phyloP scores from a whole-genome alignment of 2,113 vertebrate species.

The Vulpes lagopus region DNA sequence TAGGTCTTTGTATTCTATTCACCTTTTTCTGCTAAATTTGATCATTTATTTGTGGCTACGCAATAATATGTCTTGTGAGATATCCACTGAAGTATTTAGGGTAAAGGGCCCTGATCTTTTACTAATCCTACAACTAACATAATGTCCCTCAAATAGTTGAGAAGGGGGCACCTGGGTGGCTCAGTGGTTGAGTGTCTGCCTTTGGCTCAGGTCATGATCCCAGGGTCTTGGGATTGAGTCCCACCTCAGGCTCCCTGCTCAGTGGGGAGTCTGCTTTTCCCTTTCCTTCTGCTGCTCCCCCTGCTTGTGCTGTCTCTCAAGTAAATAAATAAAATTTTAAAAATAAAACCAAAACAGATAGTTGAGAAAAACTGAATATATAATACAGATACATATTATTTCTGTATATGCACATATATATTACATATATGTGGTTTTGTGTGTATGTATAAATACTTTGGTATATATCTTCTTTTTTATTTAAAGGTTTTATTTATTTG shows the following conservation, averaged over 20 bases:
- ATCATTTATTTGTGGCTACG: background rate
- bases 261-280: too few species aligned
- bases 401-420: background rate
- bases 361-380: background rate
- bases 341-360: too few species aligned
- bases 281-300: too few species aligned
- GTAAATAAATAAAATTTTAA: too few species aligned
- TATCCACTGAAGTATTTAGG: background rate
- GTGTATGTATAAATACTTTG: background rate
- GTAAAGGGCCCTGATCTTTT: background rate
- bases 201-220: too few species aligned
- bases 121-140: background rate
- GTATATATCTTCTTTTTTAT: background rate
- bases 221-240: too few species aligned
- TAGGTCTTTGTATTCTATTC: background rate
- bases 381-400: background rate
- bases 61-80: background rate
- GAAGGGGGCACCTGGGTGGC: too few species aligned
- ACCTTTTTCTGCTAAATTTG: background rate
- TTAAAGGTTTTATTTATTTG: too few species aligned
- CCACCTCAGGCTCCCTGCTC: too few species aligned
- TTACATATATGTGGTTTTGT: accelerated
- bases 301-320: too few species aligned
- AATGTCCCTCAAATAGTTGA: background rate
- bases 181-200: too few species aligned